Conservation (phyloP, 1,140 invertebrate species). For the Drosophila subpulchrella region DNA sequence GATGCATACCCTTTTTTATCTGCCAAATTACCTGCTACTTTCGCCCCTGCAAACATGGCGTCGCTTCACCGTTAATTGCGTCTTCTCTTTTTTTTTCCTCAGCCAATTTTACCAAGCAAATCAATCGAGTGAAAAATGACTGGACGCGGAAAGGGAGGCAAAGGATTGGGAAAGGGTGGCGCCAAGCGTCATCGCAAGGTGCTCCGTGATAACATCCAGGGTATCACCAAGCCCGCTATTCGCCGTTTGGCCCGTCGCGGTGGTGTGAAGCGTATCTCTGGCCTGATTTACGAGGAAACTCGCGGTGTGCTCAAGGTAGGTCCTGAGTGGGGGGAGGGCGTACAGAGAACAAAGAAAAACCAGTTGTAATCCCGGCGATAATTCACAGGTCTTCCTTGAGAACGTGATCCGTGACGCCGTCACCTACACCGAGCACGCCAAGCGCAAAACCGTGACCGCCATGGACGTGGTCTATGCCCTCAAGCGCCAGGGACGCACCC, state of each 20-base stretch:
- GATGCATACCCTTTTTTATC: not conserved
- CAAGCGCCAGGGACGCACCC: slow-evolving; percentile 91
- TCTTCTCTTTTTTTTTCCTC: slow-evolving; percentile 13
- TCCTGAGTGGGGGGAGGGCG: slow-evolving; percentile 70
- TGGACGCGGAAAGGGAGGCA: slow-evolving; percentile 88
- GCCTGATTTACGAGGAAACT: slow-evolving; percentile 90
- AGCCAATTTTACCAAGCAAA: slow-evolving; percentile 27
- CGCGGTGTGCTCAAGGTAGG: slow-evolving; percentile 90
- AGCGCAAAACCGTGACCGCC: slow-evolving; percentile 93
- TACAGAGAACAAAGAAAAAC: slow-evolving; percentile 45
- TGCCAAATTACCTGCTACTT: not conserved
- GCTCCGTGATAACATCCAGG: slow-evolving; percentile 90
- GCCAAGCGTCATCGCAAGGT: slow-evolving; percentile 90
- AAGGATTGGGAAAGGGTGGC: slow-evolving; percentile 89
- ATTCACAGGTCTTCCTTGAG: slow-evolving; percentile 90
- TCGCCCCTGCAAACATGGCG: slow-evolving; percentile 41
- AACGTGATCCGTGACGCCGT: slow-evolving; percentile 93
- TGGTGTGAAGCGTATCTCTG: slow-evolving; percentile 91
- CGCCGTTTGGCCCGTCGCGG: slow-evolving; percentile 89
- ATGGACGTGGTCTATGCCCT: slow-evolving; percentile 95
- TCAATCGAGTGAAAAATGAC: slow-evolving; percentile 85
- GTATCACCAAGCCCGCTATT: slow-evolving; percentile 86
- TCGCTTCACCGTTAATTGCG: slow-evolving; percentile 37
- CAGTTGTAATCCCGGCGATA: slow-evolving; percentile 13
- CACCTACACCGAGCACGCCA: slow-evolving; percentile 93